A percentile compares a stretch with the other conserved stretches of the same genome.
phyloP scores from a whole-genome alignment of 2,888 invertebrate genomes.

The Aplocera efformata region DNA sequence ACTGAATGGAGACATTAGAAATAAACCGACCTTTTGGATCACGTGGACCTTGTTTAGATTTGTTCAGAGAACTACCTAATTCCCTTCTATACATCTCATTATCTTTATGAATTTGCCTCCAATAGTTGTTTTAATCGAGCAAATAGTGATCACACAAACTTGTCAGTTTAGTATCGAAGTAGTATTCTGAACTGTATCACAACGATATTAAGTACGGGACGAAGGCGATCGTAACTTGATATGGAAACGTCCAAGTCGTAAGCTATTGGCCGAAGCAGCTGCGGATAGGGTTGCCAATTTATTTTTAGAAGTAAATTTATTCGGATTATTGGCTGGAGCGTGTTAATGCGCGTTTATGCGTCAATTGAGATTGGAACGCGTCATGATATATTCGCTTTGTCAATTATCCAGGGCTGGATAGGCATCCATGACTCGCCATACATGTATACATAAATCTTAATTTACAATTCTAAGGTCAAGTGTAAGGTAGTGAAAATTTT shows the following conservation, averaged over 20 bases:
- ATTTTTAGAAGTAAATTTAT: slow-evolving; percentile 69
- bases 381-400: slow-evolving; percentile 27
- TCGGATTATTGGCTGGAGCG: slow-evolving; percentile 55
- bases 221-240: slow-evolving; percentile 10
- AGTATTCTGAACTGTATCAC: slow-evolving; percentile 8
- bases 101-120: slow-evolving; percentile 24
- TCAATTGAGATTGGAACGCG: slow-evolving; percentile 43
- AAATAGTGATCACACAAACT: slow-evolving; percentile 17
- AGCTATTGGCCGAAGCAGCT: slow-evolving; percentile 71
- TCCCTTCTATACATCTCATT: slow-evolving; percentile 1
- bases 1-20: no score
- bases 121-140: slow-evolving; percentile 10
- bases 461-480: no score
- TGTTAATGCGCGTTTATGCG: slow-evolving; percentile 58
- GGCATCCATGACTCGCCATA: slow-evolving; percentile 1
- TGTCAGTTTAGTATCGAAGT: background rate
- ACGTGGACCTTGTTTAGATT: no score
- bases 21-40: no score
- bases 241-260: slow-evolving; percentile 58
- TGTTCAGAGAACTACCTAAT: no score
- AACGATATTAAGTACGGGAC: slow-evolving; percentile 13
- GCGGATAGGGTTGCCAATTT: slow-evolving; percentile 71
- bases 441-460: background rate
- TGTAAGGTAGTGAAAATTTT: no score
- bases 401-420: slow-evolving; percentile 7